Evolutionary conservation across 2,113 vertebrate genomes (phyloP).

Genomic region (Hippocampus barbouri): DNA sequence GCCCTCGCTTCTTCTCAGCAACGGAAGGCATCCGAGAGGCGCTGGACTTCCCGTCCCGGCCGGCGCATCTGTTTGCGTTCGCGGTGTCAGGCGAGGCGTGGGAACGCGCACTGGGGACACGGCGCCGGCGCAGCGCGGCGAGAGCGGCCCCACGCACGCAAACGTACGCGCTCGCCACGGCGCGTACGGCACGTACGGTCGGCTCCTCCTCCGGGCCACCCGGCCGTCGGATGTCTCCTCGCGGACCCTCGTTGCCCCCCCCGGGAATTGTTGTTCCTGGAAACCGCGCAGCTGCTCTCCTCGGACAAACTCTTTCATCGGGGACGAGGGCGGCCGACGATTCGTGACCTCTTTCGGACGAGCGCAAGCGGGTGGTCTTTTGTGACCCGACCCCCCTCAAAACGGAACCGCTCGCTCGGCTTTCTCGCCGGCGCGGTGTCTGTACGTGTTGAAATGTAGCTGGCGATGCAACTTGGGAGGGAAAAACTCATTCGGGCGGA

Average conservation of each 20-base stretch:
- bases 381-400: background rate
- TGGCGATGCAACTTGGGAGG: too few relatives aligned
- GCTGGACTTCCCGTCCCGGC: conserved; percentile 60
- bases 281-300: conserved; percentile 12
- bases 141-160: conserved; percentile 28
- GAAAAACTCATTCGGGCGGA: too few relatives aligned
- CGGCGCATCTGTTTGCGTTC: conserved; percentile 62
- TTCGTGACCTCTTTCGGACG: background rate
- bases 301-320: conserved; percentile 14
- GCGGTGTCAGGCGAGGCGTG: conserved; percentile 58
- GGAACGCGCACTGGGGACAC: conserved; percentile 54
- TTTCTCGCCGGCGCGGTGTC: too few relatives aligned
- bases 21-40: conserved; percentile 50
- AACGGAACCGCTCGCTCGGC: too few relatives aligned
- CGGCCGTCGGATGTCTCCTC: conserved; percentile 43
- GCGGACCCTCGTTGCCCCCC: conserved; percentile 31
- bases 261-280: conserved; percentile 29
- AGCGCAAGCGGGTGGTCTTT: conserved; percentile 6
- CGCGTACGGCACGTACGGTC: conserved; percentile 10
- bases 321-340: conserved; percentile 10
- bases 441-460: too few relatives aligned
- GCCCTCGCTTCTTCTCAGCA: conserved; percentile 34
- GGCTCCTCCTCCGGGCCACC: conserved; percentile 35
- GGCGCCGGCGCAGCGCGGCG: conserved; percentile 30
- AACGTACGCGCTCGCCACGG: conserved; percentile 28